A percentile compares a stretch with the other conserved stretches of the same genome.
Evolutionary conservation across 35 echinoderm and acorn worm genomes (phyloP).

Genomic region (Eucidaris tribuloides): DNA sequence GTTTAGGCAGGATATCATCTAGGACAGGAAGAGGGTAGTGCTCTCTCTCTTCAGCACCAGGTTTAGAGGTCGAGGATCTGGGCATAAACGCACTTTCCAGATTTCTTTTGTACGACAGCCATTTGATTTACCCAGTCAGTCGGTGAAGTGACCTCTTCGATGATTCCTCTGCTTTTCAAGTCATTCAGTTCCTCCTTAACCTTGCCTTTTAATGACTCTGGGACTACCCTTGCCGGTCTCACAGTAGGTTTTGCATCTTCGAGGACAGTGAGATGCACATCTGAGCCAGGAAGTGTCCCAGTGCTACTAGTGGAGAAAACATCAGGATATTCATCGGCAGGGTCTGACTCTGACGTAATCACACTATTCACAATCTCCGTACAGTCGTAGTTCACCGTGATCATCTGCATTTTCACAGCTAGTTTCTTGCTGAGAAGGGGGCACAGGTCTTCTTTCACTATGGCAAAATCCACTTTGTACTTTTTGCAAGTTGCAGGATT

Average conservation of each 20-base stretch:
- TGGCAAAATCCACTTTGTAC: slow-evolving; percentile 31
- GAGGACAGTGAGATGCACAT: neutral
- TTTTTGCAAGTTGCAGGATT: slow-evolving; percentile 1
- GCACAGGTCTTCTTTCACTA: slow-evolving; percentile 13
- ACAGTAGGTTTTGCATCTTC: slow-evolving; percentile 3
- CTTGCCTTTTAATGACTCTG: slow-evolving; percentile 1
- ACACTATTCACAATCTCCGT: too few relatives aligned
- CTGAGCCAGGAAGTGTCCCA: neutral
- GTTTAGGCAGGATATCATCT: slow-evolving; percentile 22
- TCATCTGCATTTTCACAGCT: slow-evolving; percentile 19
- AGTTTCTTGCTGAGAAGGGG: slow-evolving; percentile 12
- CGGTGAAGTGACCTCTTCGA: neutral
- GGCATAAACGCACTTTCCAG: slow-evolving; percentile 47
- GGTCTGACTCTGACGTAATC: neutral
- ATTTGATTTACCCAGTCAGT: slow-evolving; percentile 46
- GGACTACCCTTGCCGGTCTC: neutral
- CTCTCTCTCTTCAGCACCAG: slow-evolving; percentile 7
- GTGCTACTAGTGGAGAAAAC: neutral
- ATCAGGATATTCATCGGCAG: neutral
- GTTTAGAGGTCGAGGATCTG: slow-evolving; percentile 52
- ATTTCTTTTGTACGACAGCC: slow-evolving; percentile 18
- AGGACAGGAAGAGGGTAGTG: slow-evolving; percentile 5
- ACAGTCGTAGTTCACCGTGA: slow-evolving; percentile 28
- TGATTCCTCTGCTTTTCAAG: neutral
- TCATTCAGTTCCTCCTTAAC: slow-evolving; percentile 11